A percentile compares a stretch with the other conserved stretches of the same genome.
phyloP scores from a whole-genome alignment of 2,888 invertebrate species.

The Hirtodrosophila trivittata region DNA sequence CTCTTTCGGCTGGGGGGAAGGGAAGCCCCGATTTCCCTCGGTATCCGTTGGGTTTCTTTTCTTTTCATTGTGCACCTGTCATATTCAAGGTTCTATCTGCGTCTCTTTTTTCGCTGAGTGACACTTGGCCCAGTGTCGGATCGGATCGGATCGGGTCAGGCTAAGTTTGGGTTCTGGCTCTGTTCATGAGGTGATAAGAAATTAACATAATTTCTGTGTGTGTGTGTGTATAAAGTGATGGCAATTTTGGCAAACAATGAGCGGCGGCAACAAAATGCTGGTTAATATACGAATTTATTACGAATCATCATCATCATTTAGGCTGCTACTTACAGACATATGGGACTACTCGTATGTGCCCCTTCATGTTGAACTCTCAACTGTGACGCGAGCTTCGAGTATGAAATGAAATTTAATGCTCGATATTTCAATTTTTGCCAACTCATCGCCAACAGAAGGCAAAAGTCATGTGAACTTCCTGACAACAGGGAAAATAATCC shows the following conservation, averaged over 20 bases:
- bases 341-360: neutral
- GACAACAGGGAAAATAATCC: too few species aligned
- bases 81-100: conserved; percentile 26
- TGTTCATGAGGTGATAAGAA: conserved; percentile 22
- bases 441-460: conserved; percentile 55
- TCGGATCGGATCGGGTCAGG: neutral
- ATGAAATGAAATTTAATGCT: conserved; percentile 49
- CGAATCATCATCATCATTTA: conserved; percentile 68
- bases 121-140: conserved; percentile 53
- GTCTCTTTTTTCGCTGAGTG: conserved; percentile 43
- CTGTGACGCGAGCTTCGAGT: conserved; percentile 58
- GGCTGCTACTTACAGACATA: conserved; percentile 45
- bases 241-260: conserved; percentile 56
- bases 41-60: neutral
- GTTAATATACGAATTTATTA: conserved; percentile 74
- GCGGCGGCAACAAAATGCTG: conserved; percentile 46
- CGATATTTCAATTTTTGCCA: conserved; percentile 52
- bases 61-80: conserved; percentile 64
- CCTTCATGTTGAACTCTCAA: conserved; percentile 70
- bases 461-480: conserved; percentile 75
- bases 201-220: conserved; percentile 46
- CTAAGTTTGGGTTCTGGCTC: conserved; percentile 13
- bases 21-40: conserved; percentile 2
- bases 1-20: conserved; percentile 6
- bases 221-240: conserved; percentile 32